Conservation (phyloP, 2,797 vertebrate genomes). For the Pangasius sanitwongsei region DNA sequence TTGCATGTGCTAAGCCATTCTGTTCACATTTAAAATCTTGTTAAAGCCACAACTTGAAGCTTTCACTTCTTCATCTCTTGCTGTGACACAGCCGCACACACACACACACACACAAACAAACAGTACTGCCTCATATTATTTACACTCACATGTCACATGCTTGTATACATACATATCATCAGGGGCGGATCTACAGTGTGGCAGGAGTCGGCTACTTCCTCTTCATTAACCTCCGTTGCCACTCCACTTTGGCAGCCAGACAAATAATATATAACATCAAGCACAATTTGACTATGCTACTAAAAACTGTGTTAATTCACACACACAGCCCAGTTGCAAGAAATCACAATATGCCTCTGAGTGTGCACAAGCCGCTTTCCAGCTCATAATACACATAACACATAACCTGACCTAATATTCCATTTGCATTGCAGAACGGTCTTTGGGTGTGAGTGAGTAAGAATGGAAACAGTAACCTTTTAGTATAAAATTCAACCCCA, state of each 20-base stretch:
- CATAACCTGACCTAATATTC: conserved; percentile 10
- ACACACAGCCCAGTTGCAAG: background rate
- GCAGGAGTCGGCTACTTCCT: background rate
- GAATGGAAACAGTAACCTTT: conserved; percentile 6
- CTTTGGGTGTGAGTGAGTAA: background rate
- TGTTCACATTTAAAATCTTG: conserved; percentile 26
- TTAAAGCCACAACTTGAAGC: background rate
- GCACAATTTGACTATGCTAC: background rate
- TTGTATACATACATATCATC: background rate
- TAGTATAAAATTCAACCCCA: background rate
- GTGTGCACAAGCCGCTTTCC: background rate
- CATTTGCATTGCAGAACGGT: background rate
- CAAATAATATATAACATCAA: conserved; percentile 1
- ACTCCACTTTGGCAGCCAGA: background rate
- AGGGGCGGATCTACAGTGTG: background rate
- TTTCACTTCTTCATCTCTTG: background rate
- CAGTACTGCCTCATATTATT: background rate
- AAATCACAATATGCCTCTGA: background rate
- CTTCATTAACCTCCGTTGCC: background rate
- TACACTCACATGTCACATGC: background rate
- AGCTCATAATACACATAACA: background rate
- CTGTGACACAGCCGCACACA: background rate
- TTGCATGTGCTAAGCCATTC: background rate
- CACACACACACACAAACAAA: background rate
- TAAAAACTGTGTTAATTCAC: background rate